Evolutionary conservation across 2,888 invertebrate genomes (phyloP), one percentile per base, ranked within the genome.

Genomic region (Tenthredo livida): DNA sequence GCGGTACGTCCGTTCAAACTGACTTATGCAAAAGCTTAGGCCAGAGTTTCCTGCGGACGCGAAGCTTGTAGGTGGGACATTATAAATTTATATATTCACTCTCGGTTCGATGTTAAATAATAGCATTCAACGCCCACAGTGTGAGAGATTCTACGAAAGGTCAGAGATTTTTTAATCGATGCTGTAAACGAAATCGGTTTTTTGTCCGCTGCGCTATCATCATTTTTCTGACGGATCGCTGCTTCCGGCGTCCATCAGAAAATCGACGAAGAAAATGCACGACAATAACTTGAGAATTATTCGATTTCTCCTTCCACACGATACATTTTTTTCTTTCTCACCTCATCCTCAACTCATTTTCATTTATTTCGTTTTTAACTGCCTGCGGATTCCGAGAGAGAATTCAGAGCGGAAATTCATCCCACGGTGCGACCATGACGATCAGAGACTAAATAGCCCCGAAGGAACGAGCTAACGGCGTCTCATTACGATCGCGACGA

Each of bases 31-130:
- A 80, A 78, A 86, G 83, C 67, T 83, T 47, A 61, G 21, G 5
- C 29, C 37, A n/a, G 29, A 83, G 83, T 83, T 83, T 83, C 70
- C 67, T 83, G 17, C 83, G 67, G 83, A 83, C 70, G 47, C 70
- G n/a, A 43, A 75, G 78, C 85, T 85, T 85, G 86, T 88, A 88
- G 86, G 87, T 80, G 86, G 84, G 61, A 84, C 85, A 88, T 88
- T 88, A 87, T 87, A 86, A 84, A 88, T 89, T 88, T 88, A 88
- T 88, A 85, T 87, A 88, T 88, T 88, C 87, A 84, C 86, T 67
- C 84, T 86, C 82, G 85, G 86, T 85, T 84, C 86, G 85, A 86
- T 86, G 87, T 87, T 88, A 86, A 88, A 88, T 86, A 87, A 88
- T 86, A 87, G 87, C 78, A 87, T 87, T 89, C 87, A 85, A 87